Base-by-base conservation (phyloP, 2,888 invertebrate genomes). In the Aelia acuminata region DNA sequence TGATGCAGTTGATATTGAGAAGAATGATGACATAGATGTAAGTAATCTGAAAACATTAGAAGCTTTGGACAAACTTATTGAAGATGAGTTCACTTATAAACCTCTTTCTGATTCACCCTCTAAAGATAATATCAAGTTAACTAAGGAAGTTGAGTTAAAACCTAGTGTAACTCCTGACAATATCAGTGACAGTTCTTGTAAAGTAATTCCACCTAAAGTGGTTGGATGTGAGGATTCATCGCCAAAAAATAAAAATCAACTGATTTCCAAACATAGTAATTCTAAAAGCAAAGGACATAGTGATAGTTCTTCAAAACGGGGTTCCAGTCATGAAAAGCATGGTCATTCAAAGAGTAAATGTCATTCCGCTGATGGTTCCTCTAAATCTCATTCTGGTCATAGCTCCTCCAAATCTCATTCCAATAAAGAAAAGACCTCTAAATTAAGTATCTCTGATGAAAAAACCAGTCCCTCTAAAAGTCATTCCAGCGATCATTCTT, bases 11-110 rank as follows among this genome's bases (percentile, higher is more conserved):
- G 43, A 47, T 43, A 13, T 80, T n/a, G 43, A 80, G n/a, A 0
- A 43, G n/a, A 43, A 47, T 80, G 43, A 43, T 43, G 80, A n/a
- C 13, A n/a, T n/a, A 43, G 80, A 80, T n/a, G 39, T 47, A n/a
- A 35, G 35, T 39, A 85, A 49, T 70, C 57, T 57, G 22, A 63
- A 70, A 70, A 87, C n/a, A 26, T 48, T 87, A 48, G 26, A 47
- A 70, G 70, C 70, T 43, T 70, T 87, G 26, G 87, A 87, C 13
- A 35, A 70, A 47, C 39, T 87, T 43, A 70, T 87, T 47, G 87
- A 87, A 87, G 87, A 87, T 63, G 87, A 87, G 70, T 87, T 87
- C n/a, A 31, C 49, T 31, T 49, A 26, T 31, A 84, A 84, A 84
- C 31, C 84, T 49, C 20, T 26, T 47, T 31, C 22, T 18, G 31